Conservation (phyloP, 2,888 invertebrate genomes). For the Hybos culiciformis region DNA sequence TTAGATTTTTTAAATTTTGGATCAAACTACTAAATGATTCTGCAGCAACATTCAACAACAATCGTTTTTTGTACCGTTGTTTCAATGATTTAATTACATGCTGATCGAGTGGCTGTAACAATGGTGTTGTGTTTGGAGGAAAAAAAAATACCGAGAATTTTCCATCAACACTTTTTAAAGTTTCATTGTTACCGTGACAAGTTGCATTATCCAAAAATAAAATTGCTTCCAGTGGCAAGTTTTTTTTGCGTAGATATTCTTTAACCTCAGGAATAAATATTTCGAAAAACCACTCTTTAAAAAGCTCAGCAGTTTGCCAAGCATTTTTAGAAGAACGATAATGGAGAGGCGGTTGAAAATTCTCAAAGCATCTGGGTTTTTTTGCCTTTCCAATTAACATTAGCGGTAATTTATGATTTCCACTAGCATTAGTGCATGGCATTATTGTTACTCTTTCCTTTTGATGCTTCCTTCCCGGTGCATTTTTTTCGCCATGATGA, state of each 20-base stretch:
- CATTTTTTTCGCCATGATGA: background rate
- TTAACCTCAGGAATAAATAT: background rate
- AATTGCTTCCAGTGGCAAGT: background rate
- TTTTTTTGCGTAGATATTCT: background rate
- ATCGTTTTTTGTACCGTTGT: constrained; percentile 1
- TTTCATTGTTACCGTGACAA: background rate
- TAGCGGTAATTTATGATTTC: constrained; percentile 15
- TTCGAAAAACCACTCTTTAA: background rate
- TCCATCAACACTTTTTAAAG: too few species aligned
- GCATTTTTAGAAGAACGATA: background rate
- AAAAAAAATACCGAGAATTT: background rate
- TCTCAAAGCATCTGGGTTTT: background rate
- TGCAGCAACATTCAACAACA: background rate
- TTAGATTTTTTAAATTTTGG: background rate
- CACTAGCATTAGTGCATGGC: constrained; percentile 15
- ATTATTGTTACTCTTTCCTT: constrained; percentile 15
- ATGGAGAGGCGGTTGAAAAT: background rate
- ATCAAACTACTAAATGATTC: background rate
- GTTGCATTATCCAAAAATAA: background rate
- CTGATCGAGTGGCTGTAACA: background rate
- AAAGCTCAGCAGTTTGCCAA: background rate
- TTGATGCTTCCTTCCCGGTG: constrained; percentile 1
- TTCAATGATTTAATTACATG: background rate
- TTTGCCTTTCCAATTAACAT: constrained; percentile 2
- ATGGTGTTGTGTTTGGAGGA: background rate